Base-by-base conservation (phyloP, 2,113 vertebrate genomes). In the Atlantisia rogersi region DNA sequence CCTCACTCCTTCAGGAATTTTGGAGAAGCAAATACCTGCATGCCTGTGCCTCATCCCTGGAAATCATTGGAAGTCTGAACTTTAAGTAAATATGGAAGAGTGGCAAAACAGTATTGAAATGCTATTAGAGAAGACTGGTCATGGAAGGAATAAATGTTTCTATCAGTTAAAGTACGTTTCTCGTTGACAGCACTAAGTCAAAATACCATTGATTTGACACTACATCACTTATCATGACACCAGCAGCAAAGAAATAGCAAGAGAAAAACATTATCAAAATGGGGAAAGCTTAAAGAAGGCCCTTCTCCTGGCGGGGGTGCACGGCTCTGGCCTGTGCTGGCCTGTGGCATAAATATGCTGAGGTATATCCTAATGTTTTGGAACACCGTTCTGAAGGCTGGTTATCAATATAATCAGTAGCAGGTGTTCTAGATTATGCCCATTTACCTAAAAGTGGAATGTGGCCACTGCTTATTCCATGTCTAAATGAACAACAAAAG, bases 181-280 rank as follows among this genome's bases (percentile, higher is more conserved):
- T 96, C 67, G 59, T 42, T 87, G 85, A 26, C 25, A 75, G 42
- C 5, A 25, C 59, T 69, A 92, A 78, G 58, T 82, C 53, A 46
- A 83, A 95, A 87, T 64, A 44, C 32, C 77, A 78, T 50, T 88
- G 86, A 90, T 85, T 83, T 86, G 74, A 59, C 28, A 82, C 35
- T 89, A 48, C 37, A 92, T 76, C 24, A 18, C 75, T 93, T 95
- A 70, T 71, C 83, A 92, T 37, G 39, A 94, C 63, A 95, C 60
- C 63, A 74, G 25, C 55, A 77, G 64, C 63, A 89, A 80, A 8
- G 84, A 53, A 92, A 44, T 15, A 90, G 59, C 46, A 95, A 85
- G 35, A 92, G 64, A 73, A 91, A 74, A 83, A 35, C 16, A 63
- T 46, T 81, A 74, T 86, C 52, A 64, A 48, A 80, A 87, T 20